A percentile compares a stretch with the other conserved stretches of the same genome.
Conservation (phyloP, 1,140 invertebrate species). For the Drosophila kikkawai region DNA sequence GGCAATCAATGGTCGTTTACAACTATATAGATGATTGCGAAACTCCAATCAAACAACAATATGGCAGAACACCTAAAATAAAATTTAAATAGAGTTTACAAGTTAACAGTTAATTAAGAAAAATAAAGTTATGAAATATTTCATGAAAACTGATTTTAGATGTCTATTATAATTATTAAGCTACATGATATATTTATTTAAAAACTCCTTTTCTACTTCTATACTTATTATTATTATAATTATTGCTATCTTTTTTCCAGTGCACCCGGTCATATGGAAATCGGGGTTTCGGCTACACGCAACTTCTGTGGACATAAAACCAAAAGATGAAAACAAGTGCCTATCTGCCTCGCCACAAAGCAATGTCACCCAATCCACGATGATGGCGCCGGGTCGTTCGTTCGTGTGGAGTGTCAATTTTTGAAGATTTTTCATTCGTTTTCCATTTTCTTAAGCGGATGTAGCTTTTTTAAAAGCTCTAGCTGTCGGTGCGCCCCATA, state of each 20-base stretch:
- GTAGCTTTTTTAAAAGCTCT: conserved; percentile 51
- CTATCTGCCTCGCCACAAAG: conserved; percentile 42
- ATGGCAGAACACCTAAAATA: conserved; percentile 5
- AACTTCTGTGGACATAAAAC: conserved; percentile 38
- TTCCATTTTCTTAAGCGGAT: conserved; percentile 46
- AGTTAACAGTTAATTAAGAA: too few relatives aligned
- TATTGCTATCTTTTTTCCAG: conserved; percentile 1
- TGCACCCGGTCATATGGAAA: conserved; percentile 31
- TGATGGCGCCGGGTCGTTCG: conserved; percentile 45
- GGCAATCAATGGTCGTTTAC: conserved; percentile 29
- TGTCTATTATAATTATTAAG: not conserved
- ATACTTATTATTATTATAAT: not conserved
- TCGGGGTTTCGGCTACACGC: conserved; percentile 66
- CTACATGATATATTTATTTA: not conserved
- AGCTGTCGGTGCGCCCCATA: conserved; percentile 6
- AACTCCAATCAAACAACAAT: conserved; percentile 19
- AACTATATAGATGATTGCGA: conserved; percentile 28
- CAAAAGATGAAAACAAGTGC: conserved; percentile 28
- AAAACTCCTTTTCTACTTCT: not conserved
- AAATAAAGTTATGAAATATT: not conserved
- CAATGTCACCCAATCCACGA: conserved; percentile 68
- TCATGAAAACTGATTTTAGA: not conserved
- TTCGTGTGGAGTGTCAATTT: conserved; percentile 44
- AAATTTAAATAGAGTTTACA: not conserved
- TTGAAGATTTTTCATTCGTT: conserved; percentile 44